Evolutionary conservation across 2,113 vertebrate species (phyloP).

Genomic region (Oncorhynchus kisutch): DNA sequence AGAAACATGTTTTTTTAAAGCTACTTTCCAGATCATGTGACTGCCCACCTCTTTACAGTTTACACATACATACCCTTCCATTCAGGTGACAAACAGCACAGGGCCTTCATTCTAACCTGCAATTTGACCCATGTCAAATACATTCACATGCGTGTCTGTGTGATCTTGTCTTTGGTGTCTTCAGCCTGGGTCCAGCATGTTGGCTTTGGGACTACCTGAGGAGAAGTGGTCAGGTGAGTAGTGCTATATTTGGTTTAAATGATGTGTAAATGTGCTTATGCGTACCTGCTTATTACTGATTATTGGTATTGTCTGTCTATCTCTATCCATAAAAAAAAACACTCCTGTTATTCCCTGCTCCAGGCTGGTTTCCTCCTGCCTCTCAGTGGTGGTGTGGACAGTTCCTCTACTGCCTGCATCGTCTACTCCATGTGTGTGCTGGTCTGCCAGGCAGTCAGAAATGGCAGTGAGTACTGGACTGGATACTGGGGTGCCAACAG

Average conservation of each 20-base stretch:
- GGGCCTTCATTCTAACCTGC: background rate
- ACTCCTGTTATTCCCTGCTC: conserved; percentile 12
- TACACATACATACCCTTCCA: too few species aligned
- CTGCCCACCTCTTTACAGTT: too few species aligned
- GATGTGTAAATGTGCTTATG: too few species aligned
- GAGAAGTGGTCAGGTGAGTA: conserved; percentile 73
- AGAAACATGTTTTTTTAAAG: background rate
- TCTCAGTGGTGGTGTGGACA: conserved; percentile 94
- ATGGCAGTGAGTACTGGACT: conserved; percentile 80
- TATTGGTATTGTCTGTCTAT: background rate
- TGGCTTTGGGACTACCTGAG: conserved; percentile 98
- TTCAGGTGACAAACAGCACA: background rate
- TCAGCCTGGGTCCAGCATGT: conserved; percentile 91
- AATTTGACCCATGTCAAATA: background rate
- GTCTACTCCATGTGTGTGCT: conserved; percentile 90
- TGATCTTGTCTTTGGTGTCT: background rate
- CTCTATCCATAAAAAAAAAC: background rate
- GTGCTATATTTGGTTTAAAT: too few species aligned
- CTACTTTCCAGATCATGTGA: too few species aligned
- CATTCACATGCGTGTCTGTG: background rate
- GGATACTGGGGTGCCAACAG: too few species aligned
- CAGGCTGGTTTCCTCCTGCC: conserved; percentile 93
- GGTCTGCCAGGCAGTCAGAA: conserved; percentile 79
- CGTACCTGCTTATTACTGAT: background rate
- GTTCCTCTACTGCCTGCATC: conserved; percentile 89